Conservation (phyloP, 2,888 invertebrate genomes). For the Ormyrus labotus region DNA sequence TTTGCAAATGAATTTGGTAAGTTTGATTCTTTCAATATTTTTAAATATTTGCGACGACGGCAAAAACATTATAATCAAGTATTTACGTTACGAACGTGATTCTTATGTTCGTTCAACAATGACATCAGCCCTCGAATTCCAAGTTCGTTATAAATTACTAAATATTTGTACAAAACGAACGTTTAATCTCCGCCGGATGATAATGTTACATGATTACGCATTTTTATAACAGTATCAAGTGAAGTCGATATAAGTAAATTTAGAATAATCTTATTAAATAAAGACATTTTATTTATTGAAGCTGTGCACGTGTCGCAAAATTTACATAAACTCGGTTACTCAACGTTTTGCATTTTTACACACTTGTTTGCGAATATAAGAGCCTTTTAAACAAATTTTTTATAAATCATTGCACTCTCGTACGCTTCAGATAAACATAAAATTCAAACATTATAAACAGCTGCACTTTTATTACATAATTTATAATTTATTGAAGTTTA, state of each 20-base stretch:
- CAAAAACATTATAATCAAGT: conserved; percentile 37
- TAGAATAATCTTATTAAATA: not conserved
- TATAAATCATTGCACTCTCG: no score
- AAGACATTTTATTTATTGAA: conserved; percentile 19
- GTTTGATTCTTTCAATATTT: conserved; percentile 42
- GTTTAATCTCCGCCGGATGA: not conserved
- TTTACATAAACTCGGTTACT: not conserved
- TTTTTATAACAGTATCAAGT: not conserved
- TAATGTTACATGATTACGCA: not conserved
- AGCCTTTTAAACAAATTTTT: no score
- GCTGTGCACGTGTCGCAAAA: not conserved
- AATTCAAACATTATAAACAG: not conserved
- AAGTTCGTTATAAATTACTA: conserved; percentile 14
- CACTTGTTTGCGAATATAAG: not conserved
- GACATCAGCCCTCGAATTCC: conserved; percentile 26
- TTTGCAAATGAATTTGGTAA: not conserved
- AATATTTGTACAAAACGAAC: conserved; percentile 28
- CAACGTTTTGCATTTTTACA: conserved; percentile 18
- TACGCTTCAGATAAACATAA: no score
- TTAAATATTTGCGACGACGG: conserved; percentile 48
- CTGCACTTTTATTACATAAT: not conserved
- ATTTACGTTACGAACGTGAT: conserved; percentile 50
- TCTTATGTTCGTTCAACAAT: conserved; percentile 16
- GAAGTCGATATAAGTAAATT: conserved; percentile 1
- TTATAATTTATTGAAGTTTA: not conserved